phyloP scores from a whole-genome alignment of 2,113 vertebrate genomes.

The Pungitius pungitius region DNA sequence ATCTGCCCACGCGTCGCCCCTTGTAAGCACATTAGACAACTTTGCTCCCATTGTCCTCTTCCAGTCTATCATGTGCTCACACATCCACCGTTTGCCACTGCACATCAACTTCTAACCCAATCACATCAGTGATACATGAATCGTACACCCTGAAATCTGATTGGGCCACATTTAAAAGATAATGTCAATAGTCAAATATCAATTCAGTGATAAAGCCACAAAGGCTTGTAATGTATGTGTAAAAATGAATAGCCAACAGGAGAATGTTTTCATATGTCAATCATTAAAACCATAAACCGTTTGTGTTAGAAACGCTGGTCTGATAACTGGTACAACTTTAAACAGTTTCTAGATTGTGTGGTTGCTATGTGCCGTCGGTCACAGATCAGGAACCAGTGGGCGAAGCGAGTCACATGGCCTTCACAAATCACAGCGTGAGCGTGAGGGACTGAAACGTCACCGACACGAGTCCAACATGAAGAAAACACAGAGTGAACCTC shows the following conservation, averaged over 20 bases:
- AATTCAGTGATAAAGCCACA: not conserved
- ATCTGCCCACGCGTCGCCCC: too few species aligned
- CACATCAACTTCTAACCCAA: not conserved
- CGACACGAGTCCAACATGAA: constrained; percentile 17
- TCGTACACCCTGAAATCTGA: not conserved
- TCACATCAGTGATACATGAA: too few species aligned
- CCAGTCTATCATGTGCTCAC: not conserved
- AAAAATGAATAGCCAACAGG: not conserved
- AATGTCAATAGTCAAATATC: not conserved
- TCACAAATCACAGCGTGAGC: constrained; percentile 34
- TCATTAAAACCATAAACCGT: not conserved
- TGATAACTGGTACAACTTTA: not conserved
- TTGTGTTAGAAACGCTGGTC: not conserved
- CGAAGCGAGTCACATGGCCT: constrained; percentile 26
- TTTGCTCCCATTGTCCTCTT: not conserved
- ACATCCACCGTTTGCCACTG: not conserved
- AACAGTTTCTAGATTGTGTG: not conserved
- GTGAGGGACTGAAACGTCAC: too few species aligned
- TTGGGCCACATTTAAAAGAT: not conserved
- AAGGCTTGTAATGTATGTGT: not conserved
- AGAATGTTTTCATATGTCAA: not conserved
- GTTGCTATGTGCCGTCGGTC: not conserved
- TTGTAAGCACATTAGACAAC: not conserved
- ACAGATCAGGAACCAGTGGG: constrained; percentile 15
- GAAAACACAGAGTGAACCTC: constrained; percentile 14